Conservation (phyloP, 1,140 invertebrate genomes). For the Bombus impatiens region DNA sequence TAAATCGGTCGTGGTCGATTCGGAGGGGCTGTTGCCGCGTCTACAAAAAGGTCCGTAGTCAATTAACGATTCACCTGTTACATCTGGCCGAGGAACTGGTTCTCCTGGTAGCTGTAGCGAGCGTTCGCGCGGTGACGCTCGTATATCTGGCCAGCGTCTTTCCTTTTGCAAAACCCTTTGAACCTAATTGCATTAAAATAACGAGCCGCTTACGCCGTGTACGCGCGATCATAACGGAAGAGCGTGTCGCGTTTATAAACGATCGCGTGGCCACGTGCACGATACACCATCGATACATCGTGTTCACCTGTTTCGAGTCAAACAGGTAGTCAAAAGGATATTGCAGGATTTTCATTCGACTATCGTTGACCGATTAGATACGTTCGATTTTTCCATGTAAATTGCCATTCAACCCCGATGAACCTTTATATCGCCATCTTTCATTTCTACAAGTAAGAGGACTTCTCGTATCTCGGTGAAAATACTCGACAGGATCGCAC, state of each 20-base stretch:
- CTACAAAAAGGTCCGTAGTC: not conserved
- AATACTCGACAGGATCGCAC: no score
- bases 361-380: not conserved
- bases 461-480: no score
- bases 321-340: not conserved
- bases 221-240: constrained; percentile 35
- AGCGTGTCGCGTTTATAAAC: constrained; percentile 38
- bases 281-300: not conserved
- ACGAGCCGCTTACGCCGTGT: constrained; percentile 34
- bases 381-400: no score
- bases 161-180: constrained; percentile 47
- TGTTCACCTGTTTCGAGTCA: constrained; percentile 11
- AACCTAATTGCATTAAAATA: constrained; percentile 47
- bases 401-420: no score
- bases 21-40: not conserved
- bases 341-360: not conserved
- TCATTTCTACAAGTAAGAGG: no score
- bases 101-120: not conserved
- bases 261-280: constrained; percentile 15
- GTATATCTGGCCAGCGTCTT: not conserved
- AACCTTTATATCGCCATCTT: no score
- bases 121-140: not conserved
- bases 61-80: constrained; percentile 45
- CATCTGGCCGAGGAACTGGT: constrained; percentile 30
- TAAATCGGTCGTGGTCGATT: constrained; percentile 11